Evolutionary conservation across 1,140 invertebrate species (phyloP), one percentile per base, ranked within the genome.

Genomic region (Drosophila nikananu): DNA sequence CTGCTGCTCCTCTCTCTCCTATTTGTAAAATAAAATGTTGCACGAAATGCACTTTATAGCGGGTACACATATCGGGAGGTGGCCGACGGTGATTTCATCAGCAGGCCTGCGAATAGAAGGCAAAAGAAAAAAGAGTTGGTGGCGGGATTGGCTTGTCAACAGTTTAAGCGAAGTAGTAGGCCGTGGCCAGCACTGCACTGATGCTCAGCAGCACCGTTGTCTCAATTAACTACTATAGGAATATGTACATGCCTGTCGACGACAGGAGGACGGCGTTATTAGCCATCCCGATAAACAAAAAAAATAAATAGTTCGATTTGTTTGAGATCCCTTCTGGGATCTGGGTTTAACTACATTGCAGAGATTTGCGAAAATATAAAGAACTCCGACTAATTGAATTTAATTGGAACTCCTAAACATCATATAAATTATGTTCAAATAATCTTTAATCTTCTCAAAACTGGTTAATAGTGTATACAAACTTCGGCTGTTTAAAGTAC

Each of bases 111-210:
- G 39, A 86, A 71, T 37, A 49, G 42, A 60, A 62, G 23, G 21
- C 30, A 63, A 80, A 66, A 57, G 58, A 68, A 75, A 74, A 23
- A 63, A 70, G 35, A 76, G 54, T 67, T 30, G 1, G n/a, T 52
- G n/a, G 32, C 30, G 37, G 41, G 44, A 61, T 60, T 23, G 17
- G 54, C 54, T 51, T 79, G 78, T 82, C 64, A 73, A 74, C 58
- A 54, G 74, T 79, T 84, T 81, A 87, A 87, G 77, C 63, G 63
- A 90, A 48, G 73, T 79, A 87, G 63, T 75, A 84, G 84, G 84
- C 77, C 81, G 78, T 87, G 70, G 52, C 66, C 74, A 72, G 55
- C 19, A 62, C 60, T 15, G 9, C 71, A 62, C 41, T 17, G 72
- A 68, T 37, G 70, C 59, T 55, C 49, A 35, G 8, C 54, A 41